Conservation (phyloP, 2,888 invertebrate species). For the Pristionchus maxplancki region DNA sequence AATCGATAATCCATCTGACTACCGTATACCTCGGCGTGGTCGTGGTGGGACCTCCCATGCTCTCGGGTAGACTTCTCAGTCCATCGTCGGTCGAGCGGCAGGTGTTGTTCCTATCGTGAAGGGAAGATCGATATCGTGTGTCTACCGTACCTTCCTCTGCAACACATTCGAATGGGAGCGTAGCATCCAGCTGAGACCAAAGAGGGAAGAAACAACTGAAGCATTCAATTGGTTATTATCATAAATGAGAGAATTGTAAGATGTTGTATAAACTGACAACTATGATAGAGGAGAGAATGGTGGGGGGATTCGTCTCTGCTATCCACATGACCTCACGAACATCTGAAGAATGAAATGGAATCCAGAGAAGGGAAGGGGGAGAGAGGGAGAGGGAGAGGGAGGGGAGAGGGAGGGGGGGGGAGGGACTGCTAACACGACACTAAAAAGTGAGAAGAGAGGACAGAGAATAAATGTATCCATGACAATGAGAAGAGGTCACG, state of each 20-base stretch:
- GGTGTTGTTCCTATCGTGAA: slow-evolving; percentile 40
- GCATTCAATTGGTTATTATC: not conserved
- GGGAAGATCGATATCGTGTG: not conserved
- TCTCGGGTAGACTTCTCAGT: slow-evolving; percentile 36
- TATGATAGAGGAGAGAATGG: slow-evolving; percentile 1
- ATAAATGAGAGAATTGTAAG: not conserved
- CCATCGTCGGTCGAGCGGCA: slow-evolving; percentile 48
- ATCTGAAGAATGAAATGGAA: too few species aligned
- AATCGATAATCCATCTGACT: not conserved
- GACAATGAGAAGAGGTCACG: not conserved
- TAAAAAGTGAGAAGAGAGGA: not conserved
- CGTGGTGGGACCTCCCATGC: slow-evolving; percentile 46
- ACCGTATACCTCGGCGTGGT: slow-evolving; percentile 40
- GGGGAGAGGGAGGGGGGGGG: not conserved
- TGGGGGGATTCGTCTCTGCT: not conserved
- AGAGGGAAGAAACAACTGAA: not conserved
- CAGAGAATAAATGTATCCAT: not conserved
- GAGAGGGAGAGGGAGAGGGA: not conserved
- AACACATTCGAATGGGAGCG: slow-evolving; percentile 60
- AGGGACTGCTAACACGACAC: too few species aligned
- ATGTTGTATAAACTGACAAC: not conserved
- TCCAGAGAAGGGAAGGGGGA: not conserved
- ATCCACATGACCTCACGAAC: slow-evolving; percentile 16
- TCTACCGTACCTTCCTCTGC: slow-evolving; percentile 63
- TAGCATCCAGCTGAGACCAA: slow-evolving; percentile 37